A percentile compares a stretch with the other conserved stretches of the same genome.
These are phyloP conservation scores for Tridacna crocea DNA, from an alignment of 2,888 invertebrate species.

Conservation along the genomic window DNA sequence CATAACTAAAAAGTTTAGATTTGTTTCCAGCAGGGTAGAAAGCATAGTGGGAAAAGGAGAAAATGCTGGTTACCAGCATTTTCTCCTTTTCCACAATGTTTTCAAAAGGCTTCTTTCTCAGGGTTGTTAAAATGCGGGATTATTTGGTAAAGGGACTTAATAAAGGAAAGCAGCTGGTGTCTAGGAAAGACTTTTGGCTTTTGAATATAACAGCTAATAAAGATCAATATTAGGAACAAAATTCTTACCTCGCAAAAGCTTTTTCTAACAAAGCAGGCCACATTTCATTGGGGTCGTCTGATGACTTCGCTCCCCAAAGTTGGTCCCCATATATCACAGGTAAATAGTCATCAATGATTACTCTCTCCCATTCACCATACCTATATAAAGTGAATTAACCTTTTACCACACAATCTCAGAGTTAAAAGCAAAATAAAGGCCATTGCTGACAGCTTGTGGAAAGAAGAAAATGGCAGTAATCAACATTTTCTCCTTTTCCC, in stretches of 20 bases:
- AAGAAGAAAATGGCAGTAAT: too few relatives aligned
- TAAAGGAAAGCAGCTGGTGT: too few relatives aligned
- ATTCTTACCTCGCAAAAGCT: conserved; percentile 78
- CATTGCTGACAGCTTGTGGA: too few relatives aligned
- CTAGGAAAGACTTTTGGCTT: too few relatives aligned
- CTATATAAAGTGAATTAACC: conserved; percentile 28
- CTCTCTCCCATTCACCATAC: conserved; percentile 79
- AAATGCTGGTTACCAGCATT: not conserved
- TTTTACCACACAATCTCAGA: too few relatives aligned
- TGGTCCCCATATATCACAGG: conserved; percentile 70
- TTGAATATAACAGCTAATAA: too few relatives aligned
- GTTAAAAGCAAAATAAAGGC: not conserved
- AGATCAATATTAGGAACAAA: not conserved
- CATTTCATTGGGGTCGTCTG: conserved; percentile 76
- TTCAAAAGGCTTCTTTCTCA: too few relatives aligned
- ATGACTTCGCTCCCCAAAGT: conserved; percentile 78
- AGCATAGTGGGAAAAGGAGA: not conserved
- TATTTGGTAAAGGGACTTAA: too few relatives aligned
- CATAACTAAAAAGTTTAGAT: too few relatives aligned
- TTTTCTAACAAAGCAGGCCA: conserved; percentile 82
- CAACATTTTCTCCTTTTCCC: too few relatives aligned
- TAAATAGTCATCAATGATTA: conserved; percentile 78
- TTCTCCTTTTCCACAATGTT: not conserved
- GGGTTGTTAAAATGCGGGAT: too few relatives aligned
- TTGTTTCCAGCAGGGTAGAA: too few relatives aligned